Percentiles rank a stretch among this genome's conserved stretches.
Conservation (phyloP, 1,140 invertebrate species). For the Habropoda laboriosa region DNA sequence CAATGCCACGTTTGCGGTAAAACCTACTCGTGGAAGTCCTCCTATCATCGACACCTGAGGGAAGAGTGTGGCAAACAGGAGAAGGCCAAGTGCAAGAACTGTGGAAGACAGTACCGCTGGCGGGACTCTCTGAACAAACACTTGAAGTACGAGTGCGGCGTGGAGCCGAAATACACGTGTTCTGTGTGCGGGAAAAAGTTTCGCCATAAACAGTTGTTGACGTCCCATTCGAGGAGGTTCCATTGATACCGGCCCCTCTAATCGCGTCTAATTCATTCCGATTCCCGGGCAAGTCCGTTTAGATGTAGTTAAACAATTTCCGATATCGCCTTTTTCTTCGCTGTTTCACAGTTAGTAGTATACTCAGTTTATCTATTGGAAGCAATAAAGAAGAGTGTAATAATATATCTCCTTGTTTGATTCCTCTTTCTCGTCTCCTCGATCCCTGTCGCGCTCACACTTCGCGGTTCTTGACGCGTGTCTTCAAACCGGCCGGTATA, state of each 20-base stretch:
- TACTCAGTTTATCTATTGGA: neutral
- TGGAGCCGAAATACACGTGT: slow-evolving; percentile 82
- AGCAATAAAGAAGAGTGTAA: slow-evolving; percentile 12
- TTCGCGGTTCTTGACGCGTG: neutral
- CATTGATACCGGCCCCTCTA: neutral
- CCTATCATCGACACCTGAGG: slow-evolving; percentile 61
- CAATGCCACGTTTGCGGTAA: slow-evolving; percentile 28
- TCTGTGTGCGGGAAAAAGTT: slow-evolving; percentile 71
- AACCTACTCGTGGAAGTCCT: slow-evolving; percentile 66
- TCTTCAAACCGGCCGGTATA: no score
- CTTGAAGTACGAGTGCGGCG: slow-evolving; percentile 82
- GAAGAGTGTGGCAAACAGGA: slow-evolving; percentile 33
- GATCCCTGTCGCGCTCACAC: neutral
- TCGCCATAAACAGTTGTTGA: slow-evolving; percentile 12
- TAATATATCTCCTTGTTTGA: neutral
- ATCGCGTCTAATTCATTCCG: no score
- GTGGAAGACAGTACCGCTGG: slow-evolving; percentile 80
- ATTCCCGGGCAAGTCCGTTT: no score
- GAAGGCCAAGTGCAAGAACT: slow-evolving; percentile 52
- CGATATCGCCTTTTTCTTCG: no score
- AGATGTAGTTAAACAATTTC: no score
- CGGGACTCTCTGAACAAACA: slow-evolving; percentile 75
- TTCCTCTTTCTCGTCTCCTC: neutral
- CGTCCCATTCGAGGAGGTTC: neutral
- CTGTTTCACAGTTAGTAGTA: neutral